Conservation (phyloP, 2,113 vertebrate genomes). For the Carassius gibelio region DNA sequence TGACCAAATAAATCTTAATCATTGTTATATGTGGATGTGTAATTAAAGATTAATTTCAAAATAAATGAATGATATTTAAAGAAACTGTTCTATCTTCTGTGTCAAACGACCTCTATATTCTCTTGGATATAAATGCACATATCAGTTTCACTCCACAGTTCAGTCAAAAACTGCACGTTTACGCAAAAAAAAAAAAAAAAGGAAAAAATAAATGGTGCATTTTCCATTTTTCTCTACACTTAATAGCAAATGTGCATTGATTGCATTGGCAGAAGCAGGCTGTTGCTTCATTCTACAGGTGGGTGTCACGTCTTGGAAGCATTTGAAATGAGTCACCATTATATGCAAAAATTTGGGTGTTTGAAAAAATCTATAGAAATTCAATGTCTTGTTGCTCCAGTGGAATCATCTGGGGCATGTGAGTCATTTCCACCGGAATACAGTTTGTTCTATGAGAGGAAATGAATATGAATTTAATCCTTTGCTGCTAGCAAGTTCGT, state of each 20-base stretch:
- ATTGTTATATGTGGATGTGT: background rate
- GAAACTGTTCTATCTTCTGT: background rate
- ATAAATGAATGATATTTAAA: too few species aligned
- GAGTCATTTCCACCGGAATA: constrained; percentile 47
- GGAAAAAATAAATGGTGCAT: background rate
- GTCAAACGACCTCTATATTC: too few species aligned
- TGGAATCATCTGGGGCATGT: constrained; percentile 13
- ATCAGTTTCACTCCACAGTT: background rate
- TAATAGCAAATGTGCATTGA: constrained; percentile 30
- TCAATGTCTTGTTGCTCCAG: constrained; percentile 9
- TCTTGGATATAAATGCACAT: too few species aligned
- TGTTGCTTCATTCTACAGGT: constrained; percentile 7
- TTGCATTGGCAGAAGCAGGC: background rate
- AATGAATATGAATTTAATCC: constrained; percentile 29
- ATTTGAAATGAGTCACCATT: background rate
- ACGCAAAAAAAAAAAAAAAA: background rate
- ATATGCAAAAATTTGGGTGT: constrained; percentile 18
- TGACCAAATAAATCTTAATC: background rate
- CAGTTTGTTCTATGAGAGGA: constrained; percentile 48
- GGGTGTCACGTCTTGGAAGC: background rate
- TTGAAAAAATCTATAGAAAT: constrained; percentile 26
- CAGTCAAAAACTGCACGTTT: background rate
- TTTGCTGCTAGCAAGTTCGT: background rate
- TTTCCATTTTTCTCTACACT: background rate
- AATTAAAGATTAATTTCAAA: too few species aligned